Percentiles rank a stretch among this genome's conserved stretches.
phyloP scores from a whole-genome alignment of 2,888 invertebrate species.

The Ischnus inquisitorius region DNA sequence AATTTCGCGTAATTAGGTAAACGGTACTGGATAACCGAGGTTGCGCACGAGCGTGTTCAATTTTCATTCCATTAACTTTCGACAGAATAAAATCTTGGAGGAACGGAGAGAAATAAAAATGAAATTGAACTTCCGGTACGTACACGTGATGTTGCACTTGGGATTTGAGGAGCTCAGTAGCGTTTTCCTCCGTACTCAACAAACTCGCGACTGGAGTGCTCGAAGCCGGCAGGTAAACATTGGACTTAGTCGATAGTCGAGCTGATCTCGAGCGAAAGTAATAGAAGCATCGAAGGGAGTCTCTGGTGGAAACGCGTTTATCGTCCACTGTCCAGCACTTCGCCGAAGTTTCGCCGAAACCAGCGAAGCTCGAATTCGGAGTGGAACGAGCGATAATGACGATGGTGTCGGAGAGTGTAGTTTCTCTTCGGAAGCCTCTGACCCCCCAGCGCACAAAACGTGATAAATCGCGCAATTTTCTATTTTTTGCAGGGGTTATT shows the following conservation, averaged over 20 bases:
- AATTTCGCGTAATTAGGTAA: constrained; percentile 5
- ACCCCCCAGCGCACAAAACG: background rate
- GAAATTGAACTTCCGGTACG: background rate
- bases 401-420: background rate
- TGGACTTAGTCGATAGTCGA: constrained; percentile 31
- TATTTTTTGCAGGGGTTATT: constrained; percentile 3
- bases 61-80: background rate
- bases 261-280: constrained; percentile 43
- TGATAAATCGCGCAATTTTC: constrained; percentile 29
- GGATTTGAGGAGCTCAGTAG: background rate
- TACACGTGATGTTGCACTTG: background rate
- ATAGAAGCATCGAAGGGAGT: constrained; percentile 9
- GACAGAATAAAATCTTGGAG: background rate
- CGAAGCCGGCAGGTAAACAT: constrained; percentile 38
- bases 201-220: constrained; percentile 9
- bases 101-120: background rate
- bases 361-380: constrained; percentile 25
- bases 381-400: constrained; percentile 9
- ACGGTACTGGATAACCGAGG: background rate
- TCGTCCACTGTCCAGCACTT: constrained; percentile 44
- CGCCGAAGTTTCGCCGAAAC: constrained; percentile 32
- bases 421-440: background rate
- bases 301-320: constrained; percentile 37
- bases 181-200: background rate
- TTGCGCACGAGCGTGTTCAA: background rate